Evolutionary conservation across 2,888 invertebrate genomes (phyloP).

Genomic region (Lypha dubia): DNA sequence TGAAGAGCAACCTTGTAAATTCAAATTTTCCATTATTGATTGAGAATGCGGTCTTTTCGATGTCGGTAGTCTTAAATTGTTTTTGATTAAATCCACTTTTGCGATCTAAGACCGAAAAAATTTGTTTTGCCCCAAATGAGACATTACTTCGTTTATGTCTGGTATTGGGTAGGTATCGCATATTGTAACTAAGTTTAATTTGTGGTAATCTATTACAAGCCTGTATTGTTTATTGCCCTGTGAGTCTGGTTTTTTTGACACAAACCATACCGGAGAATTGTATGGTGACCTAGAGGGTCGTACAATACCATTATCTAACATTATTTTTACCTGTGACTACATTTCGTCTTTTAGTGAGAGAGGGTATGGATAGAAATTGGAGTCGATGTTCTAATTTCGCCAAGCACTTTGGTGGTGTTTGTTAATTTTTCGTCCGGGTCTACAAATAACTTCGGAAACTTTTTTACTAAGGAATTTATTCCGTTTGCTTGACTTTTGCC

Average conservation of each 20-base stretch:
- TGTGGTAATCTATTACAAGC: too few species aligned
- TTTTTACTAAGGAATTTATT: slow-evolving; percentile 4
- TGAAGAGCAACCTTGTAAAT: too few species aligned
- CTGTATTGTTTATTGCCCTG: too few species aligned
- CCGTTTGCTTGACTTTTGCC: not conserved
- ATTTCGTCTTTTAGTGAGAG: not conserved
- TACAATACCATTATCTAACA: not conserved
- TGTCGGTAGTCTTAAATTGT: not conserved
- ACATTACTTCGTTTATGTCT: slow-evolving; percentile 15
- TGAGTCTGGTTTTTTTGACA: too few species aligned
- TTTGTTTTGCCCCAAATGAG: too few species aligned
- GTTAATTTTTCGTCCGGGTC: slow-evolving; percentile 5
- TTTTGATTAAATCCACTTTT: too few species aligned
- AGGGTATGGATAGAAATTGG: not conserved
- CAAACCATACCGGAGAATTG: too few species aligned
- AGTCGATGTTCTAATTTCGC: not conserved
- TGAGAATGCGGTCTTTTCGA: too few species aligned
- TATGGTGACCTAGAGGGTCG: too few species aligned
- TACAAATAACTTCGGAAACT: not conserved
- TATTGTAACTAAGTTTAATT: slow-evolving; percentile 19
- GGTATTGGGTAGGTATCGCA: slow-evolving; percentile 5
- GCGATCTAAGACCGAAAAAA: too few species aligned
- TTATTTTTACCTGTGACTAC: slow-evolving; percentile 8
- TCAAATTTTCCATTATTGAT: too few species aligned
- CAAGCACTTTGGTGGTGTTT: not conserved